A percentile compares a stretch with the other conserved stretches of the same genome.
Evolutionary conservation across 2,888 invertebrate species (phyloP).

Genomic region (Synanthedon vespiformis): DNA sequence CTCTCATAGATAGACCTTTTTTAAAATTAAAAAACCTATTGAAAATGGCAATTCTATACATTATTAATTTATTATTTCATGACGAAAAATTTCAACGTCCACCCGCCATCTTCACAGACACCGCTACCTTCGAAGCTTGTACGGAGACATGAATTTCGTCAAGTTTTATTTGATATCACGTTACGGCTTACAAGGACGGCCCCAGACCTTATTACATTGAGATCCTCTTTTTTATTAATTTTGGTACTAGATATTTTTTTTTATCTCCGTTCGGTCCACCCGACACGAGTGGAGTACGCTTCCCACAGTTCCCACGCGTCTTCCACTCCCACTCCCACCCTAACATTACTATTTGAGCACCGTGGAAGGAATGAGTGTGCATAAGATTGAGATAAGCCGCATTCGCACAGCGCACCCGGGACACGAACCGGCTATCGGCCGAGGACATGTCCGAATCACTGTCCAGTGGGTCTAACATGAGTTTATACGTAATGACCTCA

Average conservation of each 20-base stretch:
- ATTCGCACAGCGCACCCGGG: conserved; percentile 12
- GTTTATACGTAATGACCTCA: no score
- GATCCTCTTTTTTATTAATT: conserved; percentile 52
- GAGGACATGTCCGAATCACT: no score
- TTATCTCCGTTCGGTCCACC: conserved; percentile 40
- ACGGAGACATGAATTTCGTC: conserved; percentile 36
- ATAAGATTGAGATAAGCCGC: conserved; percentile 38
- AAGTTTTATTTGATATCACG: not conserved
- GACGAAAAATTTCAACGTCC: no score
- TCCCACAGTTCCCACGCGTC: not conserved
- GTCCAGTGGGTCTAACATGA: no score
- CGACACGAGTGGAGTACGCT: no score
- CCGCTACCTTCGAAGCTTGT: conserved; percentile 1
- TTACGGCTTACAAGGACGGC: conserved; percentile 60
- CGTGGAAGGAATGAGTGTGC: conserved; percentile 77
- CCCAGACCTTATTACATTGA: conserved; percentile 62
- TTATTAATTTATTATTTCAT: no score
- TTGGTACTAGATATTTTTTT: conserved; percentile 25
- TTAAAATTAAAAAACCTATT: no score
- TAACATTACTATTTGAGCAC: conserved; percentile 70
- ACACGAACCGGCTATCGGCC: conserved; percentile 2
- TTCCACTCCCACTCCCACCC: conserved; percentile 20
- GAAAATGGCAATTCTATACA: no score
- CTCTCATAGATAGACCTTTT: no score
- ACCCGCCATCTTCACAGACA: no score